phyloP scores from a whole-genome alignment of 2,113 vertebrate genomes.

The Corapipo altera region DNA sequence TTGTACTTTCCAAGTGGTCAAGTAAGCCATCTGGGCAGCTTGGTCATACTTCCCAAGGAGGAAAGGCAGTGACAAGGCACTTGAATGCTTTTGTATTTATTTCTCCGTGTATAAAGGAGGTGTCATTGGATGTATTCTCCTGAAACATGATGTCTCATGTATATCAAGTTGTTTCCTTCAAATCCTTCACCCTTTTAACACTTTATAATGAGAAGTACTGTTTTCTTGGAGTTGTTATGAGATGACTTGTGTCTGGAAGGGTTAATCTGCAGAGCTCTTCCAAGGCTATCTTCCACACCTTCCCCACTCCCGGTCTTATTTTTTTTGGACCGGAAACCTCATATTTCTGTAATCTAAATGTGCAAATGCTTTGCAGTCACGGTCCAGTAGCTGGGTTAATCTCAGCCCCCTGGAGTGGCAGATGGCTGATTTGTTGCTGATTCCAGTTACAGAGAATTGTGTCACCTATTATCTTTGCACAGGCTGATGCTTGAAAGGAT shows the following conservation, averaged over 20 bases:
- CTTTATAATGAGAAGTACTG: not conserved
- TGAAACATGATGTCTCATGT: not conserved
- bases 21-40: not conserved
- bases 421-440: constrained; percentile 59
- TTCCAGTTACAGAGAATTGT: constrained; percentile 35
- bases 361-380: constrained; percentile 31
- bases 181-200: not conserved
- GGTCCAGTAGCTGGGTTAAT: constrained; percentile 51
- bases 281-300: not conserved
- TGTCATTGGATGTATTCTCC: not conserved
- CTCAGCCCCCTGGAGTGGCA: constrained; percentile 46
- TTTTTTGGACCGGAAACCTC: not conserved
- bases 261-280: not conserved
- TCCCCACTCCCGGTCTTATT: not conserved
- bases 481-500: constrained; percentile 12
- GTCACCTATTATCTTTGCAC: constrained; percentile 49
- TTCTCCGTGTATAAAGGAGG: not conserved
- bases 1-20: not conserved
- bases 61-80: not conserved
- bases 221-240: not conserved
- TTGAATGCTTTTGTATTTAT: not conserved
- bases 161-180: not conserved
- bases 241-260: not conserved
- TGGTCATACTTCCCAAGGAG: not conserved
- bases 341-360: constrained; percentile 49